Conservation (phyloP, 2,888 invertebrate species). For the Ferdinandea cuprea region DNA sequence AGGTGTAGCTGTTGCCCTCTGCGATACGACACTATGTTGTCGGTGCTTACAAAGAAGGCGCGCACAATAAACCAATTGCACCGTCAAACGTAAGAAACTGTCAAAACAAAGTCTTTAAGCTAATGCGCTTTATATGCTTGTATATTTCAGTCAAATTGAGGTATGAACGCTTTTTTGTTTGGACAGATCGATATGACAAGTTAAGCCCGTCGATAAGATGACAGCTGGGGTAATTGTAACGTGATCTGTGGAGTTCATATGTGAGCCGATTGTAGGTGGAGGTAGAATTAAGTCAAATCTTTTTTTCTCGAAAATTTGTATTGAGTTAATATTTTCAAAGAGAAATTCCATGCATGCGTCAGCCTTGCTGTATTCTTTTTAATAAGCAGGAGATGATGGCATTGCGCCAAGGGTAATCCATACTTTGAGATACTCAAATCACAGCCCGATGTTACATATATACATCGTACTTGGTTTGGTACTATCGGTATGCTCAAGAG, state of each 20-base stretch:
- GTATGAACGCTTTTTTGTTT: not conserved
- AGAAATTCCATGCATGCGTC: constrained; percentile 52
- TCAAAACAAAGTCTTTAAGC: constrained; percentile 50
- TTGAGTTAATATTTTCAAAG: constrained; percentile 18
- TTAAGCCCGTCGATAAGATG: constrained; percentile 66
- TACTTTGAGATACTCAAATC: constrained; percentile 1
- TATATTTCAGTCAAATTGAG: constrained; percentile 38
- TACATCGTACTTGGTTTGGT: no score
- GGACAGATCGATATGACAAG: constrained; percentile 48
- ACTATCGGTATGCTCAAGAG: no score
- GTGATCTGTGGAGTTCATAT: constrained; percentile 39
- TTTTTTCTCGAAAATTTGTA: constrained; percentile 4
- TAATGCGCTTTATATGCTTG: constrained; percentile 33
- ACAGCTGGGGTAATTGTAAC: constrained; percentile 66
- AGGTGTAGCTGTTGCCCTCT: no score
- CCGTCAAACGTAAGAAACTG: constrained; percentile 47
- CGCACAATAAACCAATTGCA: constrained; percentile 18
- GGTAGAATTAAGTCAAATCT: not conserved
- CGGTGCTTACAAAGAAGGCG: not conserved
- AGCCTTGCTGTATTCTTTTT: constrained; percentile 56
- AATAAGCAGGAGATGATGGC: constrained; percentile 20
- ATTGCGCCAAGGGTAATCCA: constrained; percentile 32
- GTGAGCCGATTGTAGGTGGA: not conserved
- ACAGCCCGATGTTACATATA: not conserved
- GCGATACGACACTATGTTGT: no score